phyloP scores from a whole-genome alignment of 2,113 vertebrate species.

The Physeter macrocephalus region DNA sequence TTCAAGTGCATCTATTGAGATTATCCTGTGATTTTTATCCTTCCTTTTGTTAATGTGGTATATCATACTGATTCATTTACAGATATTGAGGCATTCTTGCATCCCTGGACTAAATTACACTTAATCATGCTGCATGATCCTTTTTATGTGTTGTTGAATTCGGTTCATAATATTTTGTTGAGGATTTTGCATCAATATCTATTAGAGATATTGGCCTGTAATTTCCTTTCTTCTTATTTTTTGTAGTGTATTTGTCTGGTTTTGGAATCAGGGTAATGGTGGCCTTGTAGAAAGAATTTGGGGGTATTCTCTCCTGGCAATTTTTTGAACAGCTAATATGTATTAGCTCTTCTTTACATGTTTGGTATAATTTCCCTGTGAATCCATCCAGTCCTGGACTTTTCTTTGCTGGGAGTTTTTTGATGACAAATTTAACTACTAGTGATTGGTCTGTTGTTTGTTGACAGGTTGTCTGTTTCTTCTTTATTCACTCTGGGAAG shows the following conservation, averaged over 20 bases:
- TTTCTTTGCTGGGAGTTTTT: too few relatives aligned
- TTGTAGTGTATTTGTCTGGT: neutral
- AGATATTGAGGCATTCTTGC: neutral
- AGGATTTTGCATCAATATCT: neutral
- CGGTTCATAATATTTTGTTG: neutral
- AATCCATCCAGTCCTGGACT: too few relatives aligned
- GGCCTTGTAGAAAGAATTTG: too few relatives aligned
- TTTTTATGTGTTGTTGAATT: neutral
- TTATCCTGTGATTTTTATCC: neutral
- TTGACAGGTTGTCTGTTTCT: too few relatives aligned
- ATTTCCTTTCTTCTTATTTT: neutral
- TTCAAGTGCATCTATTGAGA: neutral
- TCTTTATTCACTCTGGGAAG: too few relatives aligned
- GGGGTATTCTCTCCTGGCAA: too few relatives aligned
- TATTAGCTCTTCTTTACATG: too few relatives aligned
- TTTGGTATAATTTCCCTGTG: too few relatives aligned
- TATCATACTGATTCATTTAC: neutral
- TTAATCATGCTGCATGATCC: neutral
- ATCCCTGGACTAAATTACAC: neutral
- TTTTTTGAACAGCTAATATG: too few relatives aligned
- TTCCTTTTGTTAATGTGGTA: neutral
- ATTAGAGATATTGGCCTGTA: neutral
- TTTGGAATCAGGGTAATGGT: neutral
- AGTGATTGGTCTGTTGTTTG: too few relatives aligned
- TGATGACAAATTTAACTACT: too few relatives aligned